Evolutionary conservation across 2,888 invertebrate genomes (phyloP), one percentile per base, ranked within the genome.

Genomic region (Trachelus troglodyta): DNA sequence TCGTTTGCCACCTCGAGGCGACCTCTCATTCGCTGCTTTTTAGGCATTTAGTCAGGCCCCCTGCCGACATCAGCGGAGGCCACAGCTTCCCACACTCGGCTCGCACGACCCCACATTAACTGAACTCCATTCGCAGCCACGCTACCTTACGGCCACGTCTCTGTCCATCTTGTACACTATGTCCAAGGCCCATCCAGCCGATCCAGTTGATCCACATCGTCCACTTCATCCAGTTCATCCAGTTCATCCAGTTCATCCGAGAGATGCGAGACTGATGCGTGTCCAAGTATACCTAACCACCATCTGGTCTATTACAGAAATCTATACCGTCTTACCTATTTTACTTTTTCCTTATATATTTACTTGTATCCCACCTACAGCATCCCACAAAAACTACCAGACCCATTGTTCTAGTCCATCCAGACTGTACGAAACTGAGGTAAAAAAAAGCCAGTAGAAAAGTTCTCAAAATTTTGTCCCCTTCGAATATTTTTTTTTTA

Each of bases 31-130:
- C 71, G 71, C 31, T 33, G 71, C 33, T 71, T 71, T 71, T 71
- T 71, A 33, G 71, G 71, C 33, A 33, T 71, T 71, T 71, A 71
- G 71, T 71, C 71, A 71, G 71, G 71, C 71, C 71, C 71, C 71
- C 71, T 33, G 71, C 31, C 71, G 71, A 33, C 71, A 33, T 31
- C 33, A 71, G 71, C 76, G 68, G 30, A 35, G 73, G 76, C 69
- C 79, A 75, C 76, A 73, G 79, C 76, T 79, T 84, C 84, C 82
- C 84, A 84, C 84, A 84, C 83, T 83, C 83, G 84, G 82, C 82
- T 80, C 84, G 84, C 84, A 84, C 81, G 84, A 84, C 80, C 78
- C 79, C 77, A 75, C 79, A 84, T 84, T 84, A 83, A 56, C 56
- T 56, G 15, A 56, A 82, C 80, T 83, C 81, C 77, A 76, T 80